These are phyloP conservation scores for Camptogramma bilineatum DNA, from an alignment of 2,888 invertebrate species.

Conservation along the genomic window DNA sequence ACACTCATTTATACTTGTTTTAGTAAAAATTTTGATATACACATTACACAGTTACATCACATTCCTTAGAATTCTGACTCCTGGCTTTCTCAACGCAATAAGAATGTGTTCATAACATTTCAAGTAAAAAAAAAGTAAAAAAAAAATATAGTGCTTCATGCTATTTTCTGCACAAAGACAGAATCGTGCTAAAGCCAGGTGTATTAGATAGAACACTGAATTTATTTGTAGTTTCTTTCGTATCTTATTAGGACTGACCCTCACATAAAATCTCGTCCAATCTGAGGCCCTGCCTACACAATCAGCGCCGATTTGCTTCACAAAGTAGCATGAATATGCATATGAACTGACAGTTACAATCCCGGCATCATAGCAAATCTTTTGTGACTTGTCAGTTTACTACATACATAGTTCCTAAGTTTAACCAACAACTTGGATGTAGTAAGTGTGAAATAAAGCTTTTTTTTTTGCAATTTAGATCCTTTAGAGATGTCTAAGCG, in stretches of 20 bases:
- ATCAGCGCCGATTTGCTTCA: slow-evolving; percentile 39
- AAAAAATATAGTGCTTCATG: no score
- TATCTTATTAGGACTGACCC: slow-evolving; percentile 25
- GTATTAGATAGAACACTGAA: background rate
- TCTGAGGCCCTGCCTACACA: slow-evolving; percentile 19
- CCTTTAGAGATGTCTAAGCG: no score
- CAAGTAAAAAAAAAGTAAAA: background rate
- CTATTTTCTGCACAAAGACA: no score
- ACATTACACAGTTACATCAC: background rate
- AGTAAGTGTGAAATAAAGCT: no score
- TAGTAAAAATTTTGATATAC: background rate
- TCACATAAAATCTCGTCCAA: slow-evolving; percentile 19
- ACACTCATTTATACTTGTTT: slow-evolving; percentile 1
- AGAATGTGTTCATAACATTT: background rate
- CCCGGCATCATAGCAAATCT: slow-evolving; percentile 1
- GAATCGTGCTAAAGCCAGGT: background rate
- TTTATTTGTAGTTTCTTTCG: slow-evolving; percentile 8
- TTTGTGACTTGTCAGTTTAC: background rate
- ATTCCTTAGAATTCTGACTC: background rate
- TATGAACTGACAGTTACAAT: slow-evolving; percentile 18
- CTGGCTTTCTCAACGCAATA: background rate
- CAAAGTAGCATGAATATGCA: slow-evolving; percentile 45
- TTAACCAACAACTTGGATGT: no score
- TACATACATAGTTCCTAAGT: no score
- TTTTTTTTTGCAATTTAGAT: no score